phyloP scores from a whole-genome alignment of 2,888 invertebrate species.

The Pollenia labialis region DNA sequence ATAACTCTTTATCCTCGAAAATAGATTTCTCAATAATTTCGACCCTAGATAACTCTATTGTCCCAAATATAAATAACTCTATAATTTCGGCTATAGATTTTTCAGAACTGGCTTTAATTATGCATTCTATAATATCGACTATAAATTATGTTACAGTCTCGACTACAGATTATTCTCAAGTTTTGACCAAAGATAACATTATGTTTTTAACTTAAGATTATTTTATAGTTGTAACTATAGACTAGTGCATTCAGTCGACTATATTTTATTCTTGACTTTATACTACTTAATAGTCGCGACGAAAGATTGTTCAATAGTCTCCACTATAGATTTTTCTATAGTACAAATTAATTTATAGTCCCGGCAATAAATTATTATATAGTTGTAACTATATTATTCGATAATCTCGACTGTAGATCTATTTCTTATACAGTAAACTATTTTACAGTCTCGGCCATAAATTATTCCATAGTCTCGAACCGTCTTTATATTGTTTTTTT shows the following conservation, averaged over 20 bases:
- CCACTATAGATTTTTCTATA: too few relatives aligned
- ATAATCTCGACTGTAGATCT: background rate
- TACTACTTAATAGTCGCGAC: background rate
- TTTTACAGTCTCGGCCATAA: background rate
- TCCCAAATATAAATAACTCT: background rate
- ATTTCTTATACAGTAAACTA: too few relatives aligned
- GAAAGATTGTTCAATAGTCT: background rate
- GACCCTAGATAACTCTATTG: background rate
- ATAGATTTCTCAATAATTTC: too few relatives aligned
- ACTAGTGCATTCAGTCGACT: background rate
- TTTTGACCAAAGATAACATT: background rate
- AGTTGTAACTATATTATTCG: background rate
- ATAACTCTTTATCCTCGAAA: too few relatives aligned
- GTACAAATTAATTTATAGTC: too few relatives aligned
- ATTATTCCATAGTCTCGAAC: too few relatives aligned
- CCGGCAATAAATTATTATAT: background rate
- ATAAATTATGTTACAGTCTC: too few relatives aligned
- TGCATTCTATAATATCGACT: too few relatives aligned
- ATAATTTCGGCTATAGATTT: background rate
- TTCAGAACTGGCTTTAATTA: too few relatives aligned
- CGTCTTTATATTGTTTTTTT: too few relatives aligned
- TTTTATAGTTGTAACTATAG: background rate
- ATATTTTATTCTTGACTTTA: background rate
- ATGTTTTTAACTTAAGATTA: too few relatives aligned
- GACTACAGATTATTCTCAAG: background rate